Conservation (phyloP, 2,888 invertebrate genomes). For the Microctonus aethiopoides region DNA sequence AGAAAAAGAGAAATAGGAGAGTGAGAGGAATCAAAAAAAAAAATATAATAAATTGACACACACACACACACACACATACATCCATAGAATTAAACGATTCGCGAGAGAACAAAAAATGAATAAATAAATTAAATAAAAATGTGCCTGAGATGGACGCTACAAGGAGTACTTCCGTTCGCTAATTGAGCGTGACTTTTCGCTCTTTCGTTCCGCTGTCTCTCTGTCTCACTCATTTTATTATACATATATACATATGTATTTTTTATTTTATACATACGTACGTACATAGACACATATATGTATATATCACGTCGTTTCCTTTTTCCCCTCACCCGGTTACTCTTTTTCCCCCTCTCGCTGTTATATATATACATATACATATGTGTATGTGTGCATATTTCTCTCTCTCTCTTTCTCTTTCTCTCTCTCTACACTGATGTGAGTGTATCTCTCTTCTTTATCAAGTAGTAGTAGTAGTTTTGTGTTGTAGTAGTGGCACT, state of each 20-base stretch:
- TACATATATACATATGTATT: not conserved
- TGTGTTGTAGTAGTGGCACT: no score
- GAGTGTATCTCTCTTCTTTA: not conserved
- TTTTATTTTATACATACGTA: not conserved
- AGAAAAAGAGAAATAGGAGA: no score
- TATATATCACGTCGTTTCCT: constrained; percentile 16
- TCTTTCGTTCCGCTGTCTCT: constrained; percentile 25
- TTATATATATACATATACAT: not conserved
- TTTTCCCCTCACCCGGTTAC: not conserved
- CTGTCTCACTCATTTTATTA: constrained; percentile 1
- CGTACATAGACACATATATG: no score
- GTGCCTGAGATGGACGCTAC: constrained; percentile 54
- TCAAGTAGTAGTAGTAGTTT: not conserved
- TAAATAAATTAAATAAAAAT: constrained; percentile 33
- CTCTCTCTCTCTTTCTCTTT: not conserved
- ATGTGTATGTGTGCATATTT: not conserved
- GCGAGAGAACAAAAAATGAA: constrained; percentile 4
- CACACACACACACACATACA: not conserved
- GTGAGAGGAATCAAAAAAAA: not conserved
- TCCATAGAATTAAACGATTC: not conserved
- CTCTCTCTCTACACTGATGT: not conserved
- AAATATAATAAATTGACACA: not conserved
- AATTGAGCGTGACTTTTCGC: constrained; percentile 52
- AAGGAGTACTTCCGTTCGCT: constrained; percentile 51
- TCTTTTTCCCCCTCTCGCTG: not conserved